These are phyloP conservation scores for Hemicordylus capensis DNA, from an alignment of 2,113 vertebrate species.

Conservation along the genomic window DNA sequence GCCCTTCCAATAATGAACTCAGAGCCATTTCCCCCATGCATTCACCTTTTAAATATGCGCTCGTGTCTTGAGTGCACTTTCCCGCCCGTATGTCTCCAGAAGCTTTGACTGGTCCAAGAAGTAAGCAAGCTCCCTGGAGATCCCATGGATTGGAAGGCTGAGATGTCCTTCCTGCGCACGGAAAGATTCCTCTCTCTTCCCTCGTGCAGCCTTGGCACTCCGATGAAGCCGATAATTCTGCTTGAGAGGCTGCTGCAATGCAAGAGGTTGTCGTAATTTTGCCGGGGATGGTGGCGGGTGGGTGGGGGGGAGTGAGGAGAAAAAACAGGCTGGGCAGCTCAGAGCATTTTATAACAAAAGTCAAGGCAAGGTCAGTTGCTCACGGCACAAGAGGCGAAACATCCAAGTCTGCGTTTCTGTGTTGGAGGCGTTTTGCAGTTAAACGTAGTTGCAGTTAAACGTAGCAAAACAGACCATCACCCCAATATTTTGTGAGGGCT, in stretches of 20 bases:
- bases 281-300: too few relatives aligned
- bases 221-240: neutral
- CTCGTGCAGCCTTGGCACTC: fast-evolving
- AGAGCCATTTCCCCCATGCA: constrained; percentile 14
- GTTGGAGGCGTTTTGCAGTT: neutral
- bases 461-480: neutral
- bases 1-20: constrained; percentile 29
- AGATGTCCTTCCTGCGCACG: fast-evolving
- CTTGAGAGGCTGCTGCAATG: neutral
- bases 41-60: constrained; percentile 37
- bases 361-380: neutral
- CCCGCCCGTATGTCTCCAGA: neutral
- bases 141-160: fast-evolving
- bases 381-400: neutral
- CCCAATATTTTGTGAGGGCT: neutral
- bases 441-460: neutral
- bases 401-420: neutral
- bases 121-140: fast-evolving
- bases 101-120: fast-evolving
- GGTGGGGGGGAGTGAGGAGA: neutral
- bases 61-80: fast-evolving
- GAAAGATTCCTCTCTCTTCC: neutral
- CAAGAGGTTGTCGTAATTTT: neutral
- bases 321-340: neutral
- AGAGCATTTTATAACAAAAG: neutral